Conservation (phyloP, 2,888 invertebrate species). For the Campoplex capitator region DNA sequence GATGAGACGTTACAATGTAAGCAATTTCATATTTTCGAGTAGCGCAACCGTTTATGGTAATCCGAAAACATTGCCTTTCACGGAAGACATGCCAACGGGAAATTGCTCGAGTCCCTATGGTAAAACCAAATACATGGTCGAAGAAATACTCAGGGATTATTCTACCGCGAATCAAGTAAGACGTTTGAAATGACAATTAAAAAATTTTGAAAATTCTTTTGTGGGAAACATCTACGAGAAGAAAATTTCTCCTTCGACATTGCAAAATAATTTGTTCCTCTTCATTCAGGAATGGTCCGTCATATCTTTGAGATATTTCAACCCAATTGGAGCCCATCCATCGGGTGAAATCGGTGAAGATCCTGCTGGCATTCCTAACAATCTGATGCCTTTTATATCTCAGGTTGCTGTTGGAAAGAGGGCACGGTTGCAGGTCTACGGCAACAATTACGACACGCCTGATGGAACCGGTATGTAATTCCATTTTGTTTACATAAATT, state of each 20-base stretch:
- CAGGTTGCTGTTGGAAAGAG: slow-evolving; percentile 96
- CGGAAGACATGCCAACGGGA: slow-evolving; percentile 94
- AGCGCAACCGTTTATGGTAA: slow-evolving; percentile 98
- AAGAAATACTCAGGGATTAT: slow-evolving; percentile 96
- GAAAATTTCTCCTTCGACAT: too few relatives aligned
- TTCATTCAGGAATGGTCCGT: slow-evolving; percentile 91
- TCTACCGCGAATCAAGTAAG: slow-evolving; percentile 92
- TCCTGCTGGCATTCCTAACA: slow-evolving; percentile 95
- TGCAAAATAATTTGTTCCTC: slow-evolving; percentile 33
- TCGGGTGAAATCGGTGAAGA: slow-evolving; percentile 97
- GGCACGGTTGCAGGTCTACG: slow-evolving; percentile 91
- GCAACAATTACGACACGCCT: slow-evolving; percentile 93
- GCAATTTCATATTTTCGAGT: slow-evolving; percentile 86
- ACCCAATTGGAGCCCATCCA: slow-evolving; percentile 97
- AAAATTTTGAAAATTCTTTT: slow-evolving; percentile 8
- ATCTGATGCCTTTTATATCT: slow-evolving; percentile 96
- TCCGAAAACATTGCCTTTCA: slow-evolving; percentile 93
- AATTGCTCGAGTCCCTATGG: slow-evolving; percentile 97
- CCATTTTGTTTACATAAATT: slow-evolving; percentile 3
- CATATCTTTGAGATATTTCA: slow-evolving; percentile 96
- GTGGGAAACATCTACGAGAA: background rate
- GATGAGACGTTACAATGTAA: slow-evolving; percentile 81
- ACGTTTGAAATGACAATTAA: too few relatives aligned
- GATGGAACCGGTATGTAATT: slow-evolving; percentile 96
- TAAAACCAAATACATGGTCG: slow-evolving; percentile 96